Base-by-base conservation (phyloP, 1,140 invertebrate species). In the Amphibalanus amphitrite region DNA sequence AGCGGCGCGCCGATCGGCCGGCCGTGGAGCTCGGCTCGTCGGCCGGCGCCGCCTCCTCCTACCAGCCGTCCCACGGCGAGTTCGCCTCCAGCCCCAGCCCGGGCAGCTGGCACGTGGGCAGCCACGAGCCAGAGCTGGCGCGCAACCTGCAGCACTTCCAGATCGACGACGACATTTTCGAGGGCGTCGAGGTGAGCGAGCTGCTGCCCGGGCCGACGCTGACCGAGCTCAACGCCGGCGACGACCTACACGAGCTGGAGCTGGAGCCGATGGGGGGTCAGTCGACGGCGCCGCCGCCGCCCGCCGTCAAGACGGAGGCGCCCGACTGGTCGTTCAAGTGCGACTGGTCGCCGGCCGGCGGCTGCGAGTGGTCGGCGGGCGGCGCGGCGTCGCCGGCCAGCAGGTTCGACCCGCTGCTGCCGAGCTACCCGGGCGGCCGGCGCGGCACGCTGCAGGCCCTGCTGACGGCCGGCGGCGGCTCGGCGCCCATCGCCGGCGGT, bases 111-210 rank as follows among this genome's bases (percentile, higher is more conserved):
- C 65, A 28, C 17, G 26, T 6, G 6, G n/a, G n/a, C 28, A 67
- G 65, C 65, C 65, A 67, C n/a, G 65, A 67, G 65, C 65, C 65
- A 20, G 65, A 67, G 28, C 28, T 67, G 23, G 8, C 65, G 28
- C 65, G 65, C 28, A 67, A 67, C 65, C 28, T 67, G 65, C 65
- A 67, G 65, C 28, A 26, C 3, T 20, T 67, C 17, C n/a, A 67
- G 65, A 20, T 67, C 65, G 65, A 67, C n/a, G 65, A 67, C n/a
- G 65, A 67, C 17, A 67, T 67, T 26, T 67, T 26, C 23, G 65
- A 67, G 65, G 65, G 65, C 17, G 65, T 67, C 3, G 65, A 28
- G 26, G n/a, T 67, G 65, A 25, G 65, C 65, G 65, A 26, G 6
- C 28, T 67, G 65, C 3, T 67, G 23, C 17, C 65, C 3, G 65